Evolutionary conservation across 2,113 vertebrate species (phyloP).

Genomic region (Pyxicephalus adspersus): DNA sequence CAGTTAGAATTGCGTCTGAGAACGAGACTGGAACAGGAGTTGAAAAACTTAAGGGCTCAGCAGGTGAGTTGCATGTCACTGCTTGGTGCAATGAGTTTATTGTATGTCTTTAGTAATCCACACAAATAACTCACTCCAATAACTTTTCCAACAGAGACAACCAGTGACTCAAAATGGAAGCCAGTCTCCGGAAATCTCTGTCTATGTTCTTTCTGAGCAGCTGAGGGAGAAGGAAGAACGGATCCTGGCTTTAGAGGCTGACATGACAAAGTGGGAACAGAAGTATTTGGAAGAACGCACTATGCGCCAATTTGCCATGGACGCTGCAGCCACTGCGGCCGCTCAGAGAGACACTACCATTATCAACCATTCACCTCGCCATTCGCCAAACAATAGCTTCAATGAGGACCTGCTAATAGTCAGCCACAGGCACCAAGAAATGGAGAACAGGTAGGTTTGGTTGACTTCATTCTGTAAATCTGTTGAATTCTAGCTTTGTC

Average conservation of each 20-base stretch:
- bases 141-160: conserved; percentile 77
- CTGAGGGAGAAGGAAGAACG: conserved; percentile 91
- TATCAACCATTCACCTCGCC: conserved; percentile 90
- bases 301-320: conserved; percentile 98
- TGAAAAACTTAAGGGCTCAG: conserved; percentile 89
- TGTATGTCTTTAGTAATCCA: background rate
- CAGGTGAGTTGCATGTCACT: conserved; percentile 76
- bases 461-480: background rate
- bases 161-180: conserved; percentile 56
- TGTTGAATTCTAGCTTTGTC: background rate
- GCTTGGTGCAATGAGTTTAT: background rate
- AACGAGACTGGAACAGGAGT: conserved; percentile 91
- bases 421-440: conserved; percentile 89
- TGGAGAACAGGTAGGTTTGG: conserved; percentile 88
- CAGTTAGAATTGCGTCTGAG: conserved; percentile 87
- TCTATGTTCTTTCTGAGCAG: conserved; percentile 79
- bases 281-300: conserved; percentile 97
- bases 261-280: conserved; percentile 99
- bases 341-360: conserved; percentile 96
- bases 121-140: background rate
- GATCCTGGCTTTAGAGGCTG: conserved; percentile 91
- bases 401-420: conserved; percentile 84
- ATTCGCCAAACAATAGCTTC: conserved; percentile 93
- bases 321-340: conserved; percentile 90
- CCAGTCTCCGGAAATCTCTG: conserved; percentile 67